Conservation (phyloP, 2,113 vertebrate species). For the Tychaedon coryphoeus region DNA sequence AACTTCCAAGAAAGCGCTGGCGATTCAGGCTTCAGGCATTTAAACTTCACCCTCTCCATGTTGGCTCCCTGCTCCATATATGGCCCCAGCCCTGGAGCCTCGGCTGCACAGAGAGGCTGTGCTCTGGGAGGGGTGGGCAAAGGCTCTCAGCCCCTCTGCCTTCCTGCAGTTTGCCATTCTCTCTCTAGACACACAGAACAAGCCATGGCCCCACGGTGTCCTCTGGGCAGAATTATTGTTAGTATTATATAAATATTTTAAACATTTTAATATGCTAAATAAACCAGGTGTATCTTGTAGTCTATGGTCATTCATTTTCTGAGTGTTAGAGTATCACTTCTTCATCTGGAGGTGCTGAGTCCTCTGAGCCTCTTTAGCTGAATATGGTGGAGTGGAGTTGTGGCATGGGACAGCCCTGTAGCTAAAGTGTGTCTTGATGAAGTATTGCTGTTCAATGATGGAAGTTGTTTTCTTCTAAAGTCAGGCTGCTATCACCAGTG, state of each 20-base stretch:
- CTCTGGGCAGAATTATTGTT: neutral
- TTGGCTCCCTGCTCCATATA: neutral
- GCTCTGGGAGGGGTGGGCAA: accelerated
- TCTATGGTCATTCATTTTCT: neutral
- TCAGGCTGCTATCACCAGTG: neutral
- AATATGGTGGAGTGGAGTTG: neutral
- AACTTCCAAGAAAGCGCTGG: neutral
- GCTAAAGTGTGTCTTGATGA: neutral
- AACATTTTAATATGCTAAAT: neutral
- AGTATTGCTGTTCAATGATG: neutral
- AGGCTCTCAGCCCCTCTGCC: neutral
- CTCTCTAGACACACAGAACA: neutral
- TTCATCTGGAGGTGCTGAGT: neutral
- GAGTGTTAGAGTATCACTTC: neutral
- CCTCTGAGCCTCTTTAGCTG: neutral
- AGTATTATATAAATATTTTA: neutral
- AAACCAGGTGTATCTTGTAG: neutral
- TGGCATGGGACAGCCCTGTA: neutral
- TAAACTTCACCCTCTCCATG: neutral
- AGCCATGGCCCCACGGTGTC: accelerated
- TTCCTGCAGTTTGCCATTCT: neutral
- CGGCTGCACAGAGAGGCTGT: accelerated
- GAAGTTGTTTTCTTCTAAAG: neutral
- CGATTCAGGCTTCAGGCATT: slow-evolving; percentile 26
- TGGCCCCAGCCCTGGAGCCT: neutral